phyloP scores from a whole-genome alignment of 2,888 invertebrate species.

The Labia minor region DNA sequence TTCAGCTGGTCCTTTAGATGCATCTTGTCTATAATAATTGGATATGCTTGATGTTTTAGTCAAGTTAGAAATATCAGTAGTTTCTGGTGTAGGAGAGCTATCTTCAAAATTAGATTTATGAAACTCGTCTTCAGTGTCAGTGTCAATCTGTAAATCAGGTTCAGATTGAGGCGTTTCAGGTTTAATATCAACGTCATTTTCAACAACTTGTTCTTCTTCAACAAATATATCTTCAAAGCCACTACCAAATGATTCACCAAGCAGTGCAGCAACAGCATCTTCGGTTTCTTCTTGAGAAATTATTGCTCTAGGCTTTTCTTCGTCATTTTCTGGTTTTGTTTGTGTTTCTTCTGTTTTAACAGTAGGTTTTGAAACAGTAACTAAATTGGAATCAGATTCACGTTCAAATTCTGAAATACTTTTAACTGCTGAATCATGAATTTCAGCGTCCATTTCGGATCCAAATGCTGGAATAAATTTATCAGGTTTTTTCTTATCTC shows the following conservation, averaged over 20 bases:
- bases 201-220: slow-evolving; percentile 72
- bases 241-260: slow-evolving; percentile 76
- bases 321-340: slow-evolving; percentile 40
- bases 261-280: slow-evolving; percentile 77
- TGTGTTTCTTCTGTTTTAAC: slow-evolving; percentile 30
- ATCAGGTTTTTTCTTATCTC: slow-evolving; percentile 43
- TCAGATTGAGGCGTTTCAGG: slow-evolving; percentile 79
- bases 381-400: slow-evolving; percentile 30
- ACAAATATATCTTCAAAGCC: slow-evolving; percentile 47
- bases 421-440: slow-evolving; percentile 70
- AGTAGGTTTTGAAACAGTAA: slow-evolving; percentile 28
- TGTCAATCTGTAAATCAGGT: slow-evolving; percentile 72
- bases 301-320: slow-evolving; percentile 68
- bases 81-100: slow-evolving; percentile 40
- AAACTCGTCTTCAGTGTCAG: slow-evolving; percentile 68
- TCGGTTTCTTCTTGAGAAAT: slow-evolving; percentile 89
- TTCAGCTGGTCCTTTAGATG: neutral
- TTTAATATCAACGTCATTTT: slow-evolving; percentile 65
- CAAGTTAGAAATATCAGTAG: slow-evolving; percentile 41
- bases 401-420: slow-evolving; percentile 50
- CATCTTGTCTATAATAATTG: slow-evolving; percentile 38
- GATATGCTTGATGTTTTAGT: slow-evolving; percentile 47
- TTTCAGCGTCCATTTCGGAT: slow-evolving; percentile 51
- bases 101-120: slow-evolving; percentile 45
- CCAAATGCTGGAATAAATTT: slow-evolving; percentile 58